Evolutionary conservation across 2,113 vertebrate genomes (phyloP).

Genomic region (Dasyprocta punctata): DNA sequence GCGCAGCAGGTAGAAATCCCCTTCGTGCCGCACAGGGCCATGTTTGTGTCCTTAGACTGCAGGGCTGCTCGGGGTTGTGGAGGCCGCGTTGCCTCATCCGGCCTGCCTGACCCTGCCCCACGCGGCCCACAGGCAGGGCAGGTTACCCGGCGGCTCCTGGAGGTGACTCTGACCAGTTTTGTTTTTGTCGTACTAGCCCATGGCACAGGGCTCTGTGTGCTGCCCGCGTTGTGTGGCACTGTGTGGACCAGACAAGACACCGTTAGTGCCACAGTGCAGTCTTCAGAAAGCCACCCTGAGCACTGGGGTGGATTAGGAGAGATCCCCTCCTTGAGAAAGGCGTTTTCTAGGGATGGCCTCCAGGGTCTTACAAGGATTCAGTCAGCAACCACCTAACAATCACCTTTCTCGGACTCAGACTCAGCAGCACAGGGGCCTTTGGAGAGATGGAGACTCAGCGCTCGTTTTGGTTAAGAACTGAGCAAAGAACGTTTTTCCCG

Average conservation of each 20-base stretch:
- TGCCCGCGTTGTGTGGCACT: no score
- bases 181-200: neutral
- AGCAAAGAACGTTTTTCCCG: neutral
- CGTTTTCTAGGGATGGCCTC: neutral
- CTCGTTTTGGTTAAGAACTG: neutral
- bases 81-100: neutral
- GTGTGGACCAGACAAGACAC: neutral
- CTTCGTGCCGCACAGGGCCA: neutral
- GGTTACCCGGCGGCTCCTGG: neutral
- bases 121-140: neutral
- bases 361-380: neutral
- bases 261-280: rapidly evolving
- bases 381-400: neutral
- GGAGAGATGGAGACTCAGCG: neutral
- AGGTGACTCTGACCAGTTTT: neutral
- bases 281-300: neutral
- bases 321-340: neutral
- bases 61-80: slow-evolving; percentile 26
- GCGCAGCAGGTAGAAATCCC: slow-evolving; percentile 50
- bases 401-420: neutral
- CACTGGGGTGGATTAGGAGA: rapidly evolving
- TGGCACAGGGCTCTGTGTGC: no score
- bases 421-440: neutral
- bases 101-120: neutral
- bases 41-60: slow-evolving; percentile 5